Conservation (phyloP, 2,113 vertebrate genomes). For the Caloenas nicobarica region DNA sequence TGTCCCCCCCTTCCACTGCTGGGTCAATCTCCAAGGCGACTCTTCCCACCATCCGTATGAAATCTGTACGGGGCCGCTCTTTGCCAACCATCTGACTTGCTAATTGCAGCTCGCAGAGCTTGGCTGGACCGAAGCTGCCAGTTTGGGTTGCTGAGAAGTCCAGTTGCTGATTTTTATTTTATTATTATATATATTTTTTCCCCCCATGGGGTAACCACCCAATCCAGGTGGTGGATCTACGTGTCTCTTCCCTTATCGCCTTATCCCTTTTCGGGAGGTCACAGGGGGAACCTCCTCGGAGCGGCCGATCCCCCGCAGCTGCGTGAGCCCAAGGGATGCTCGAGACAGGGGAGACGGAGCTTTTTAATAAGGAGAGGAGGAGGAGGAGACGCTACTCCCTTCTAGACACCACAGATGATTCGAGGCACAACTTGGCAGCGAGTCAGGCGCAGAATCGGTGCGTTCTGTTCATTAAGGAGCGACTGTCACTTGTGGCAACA, state of each 20-base stretch:
- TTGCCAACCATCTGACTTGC: not conserved
- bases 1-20: accelerated
- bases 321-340: not conserved
- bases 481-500: conserved; percentile 38
- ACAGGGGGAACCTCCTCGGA: accelerated
- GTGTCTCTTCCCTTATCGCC: accelerated
- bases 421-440: conserved; percentile 56
- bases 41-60: not conserved
- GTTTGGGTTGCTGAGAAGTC: not conserved
- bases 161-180: not conserved
- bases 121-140: not conserved
- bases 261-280: not conserved
- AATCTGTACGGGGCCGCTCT: accelerated
- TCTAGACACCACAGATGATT: conserved; percentile 64
- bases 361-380: conserved; percentile 25
- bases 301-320: not conserved
- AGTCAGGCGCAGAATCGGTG: conserved; percentile 28
- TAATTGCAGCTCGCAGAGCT: not conserved
- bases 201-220: accelerated
- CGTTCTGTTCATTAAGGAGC: conserved; percentile 53
- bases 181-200: too few species aligned
- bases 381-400: conserved; percentile 50
- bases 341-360: conserved; percentile 2
- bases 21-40: not conserved
- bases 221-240: not conserved